Conservation (phyloP, 2,113 vertebrate genomes). For the Oriolus oriolus region DNA sequence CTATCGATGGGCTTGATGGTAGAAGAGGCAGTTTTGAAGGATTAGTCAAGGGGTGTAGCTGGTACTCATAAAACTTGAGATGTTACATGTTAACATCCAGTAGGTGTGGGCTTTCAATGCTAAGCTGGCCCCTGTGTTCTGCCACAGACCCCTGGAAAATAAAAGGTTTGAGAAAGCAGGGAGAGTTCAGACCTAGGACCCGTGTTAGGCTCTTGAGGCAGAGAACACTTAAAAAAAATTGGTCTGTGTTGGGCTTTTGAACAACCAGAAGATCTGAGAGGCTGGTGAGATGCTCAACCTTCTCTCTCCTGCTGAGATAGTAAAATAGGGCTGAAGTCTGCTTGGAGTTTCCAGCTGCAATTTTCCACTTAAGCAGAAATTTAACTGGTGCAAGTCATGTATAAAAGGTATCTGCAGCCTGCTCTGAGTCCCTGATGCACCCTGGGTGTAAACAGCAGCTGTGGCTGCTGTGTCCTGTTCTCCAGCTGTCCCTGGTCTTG, state of each 20-base stretch:
- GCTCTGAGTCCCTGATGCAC: background rate
- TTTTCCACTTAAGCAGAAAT: background rate
- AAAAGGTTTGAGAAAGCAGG: background rate
- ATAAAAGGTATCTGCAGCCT: background rate
- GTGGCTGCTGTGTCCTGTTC: background rate
- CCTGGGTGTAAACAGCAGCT: background rate
- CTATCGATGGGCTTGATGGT: background rate
- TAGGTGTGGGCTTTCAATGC: background rate
- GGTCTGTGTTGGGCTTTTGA: background rate
- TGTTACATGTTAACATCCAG: rapidly evolving
- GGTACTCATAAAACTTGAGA: background rate
- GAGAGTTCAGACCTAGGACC: background rate
- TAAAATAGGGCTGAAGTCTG: background rate
- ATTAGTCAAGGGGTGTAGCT: background rate
- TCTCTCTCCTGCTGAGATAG: background rate
- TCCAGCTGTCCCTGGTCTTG: background rate
- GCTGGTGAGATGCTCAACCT: background rate
- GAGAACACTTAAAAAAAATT: background rate
- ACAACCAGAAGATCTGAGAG: background rate
- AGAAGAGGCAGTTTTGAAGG: background rate
- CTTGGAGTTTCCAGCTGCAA: background rate
- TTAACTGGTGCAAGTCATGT: background rate
- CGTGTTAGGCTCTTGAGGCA: background rate
- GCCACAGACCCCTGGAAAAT: background rate
- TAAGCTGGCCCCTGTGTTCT: background rate